A percentile compares a stretch with the other conserved stretches of the same genome.
Evolutionary conservation across 2,113 vertebrate species (phyloP).

Genomic region (Ursus arctos): DNA sequence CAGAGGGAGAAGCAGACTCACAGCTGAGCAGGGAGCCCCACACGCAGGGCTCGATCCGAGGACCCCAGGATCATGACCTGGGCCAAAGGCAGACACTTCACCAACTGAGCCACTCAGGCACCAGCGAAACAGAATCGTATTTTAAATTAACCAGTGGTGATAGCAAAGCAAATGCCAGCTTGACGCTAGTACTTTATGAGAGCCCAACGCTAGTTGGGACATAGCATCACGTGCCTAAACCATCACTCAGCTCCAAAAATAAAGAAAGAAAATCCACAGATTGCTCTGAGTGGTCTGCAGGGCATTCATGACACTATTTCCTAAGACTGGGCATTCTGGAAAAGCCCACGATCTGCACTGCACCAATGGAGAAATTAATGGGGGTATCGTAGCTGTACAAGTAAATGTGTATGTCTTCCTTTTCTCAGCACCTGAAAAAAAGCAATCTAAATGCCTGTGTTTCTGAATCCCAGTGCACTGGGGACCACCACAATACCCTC

Average conservation of each 20-base stretch:
- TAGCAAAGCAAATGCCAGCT: background rate
- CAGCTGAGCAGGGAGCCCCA: background rate
- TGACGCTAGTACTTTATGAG: background rate
- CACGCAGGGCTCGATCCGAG: background rate
- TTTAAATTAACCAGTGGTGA: slow-evolving; percentile 5
- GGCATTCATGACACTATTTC: background rate
- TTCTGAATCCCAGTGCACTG: background rate
- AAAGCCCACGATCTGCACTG: background rate
- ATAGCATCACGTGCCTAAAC: background rate
- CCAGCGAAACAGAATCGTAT: background rate
- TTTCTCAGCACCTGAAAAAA: background rate
- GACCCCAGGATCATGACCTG: background rate
- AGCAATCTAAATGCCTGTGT: background rate
- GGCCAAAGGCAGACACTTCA: background rate
- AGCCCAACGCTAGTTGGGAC: background rate
- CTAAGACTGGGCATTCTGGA: slow-evolving; percentile 20
- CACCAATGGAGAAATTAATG: background rate
- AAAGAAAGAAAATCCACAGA: background rate
- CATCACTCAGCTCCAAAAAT: background rate
- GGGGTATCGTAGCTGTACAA: background rate
- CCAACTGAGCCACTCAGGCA: background rate
- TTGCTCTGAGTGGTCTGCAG: background rate
- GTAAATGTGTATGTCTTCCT: background rate
- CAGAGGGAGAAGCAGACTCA: background rate
- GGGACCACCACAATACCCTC: rapidly evolving